A percentile compares a stretch with the other conserved stretches of the same genome.
phyloP scores from a whole-genome alignment of 2,888 invertebrate genomes.

The Pachydiplax longipennis region DNA sequence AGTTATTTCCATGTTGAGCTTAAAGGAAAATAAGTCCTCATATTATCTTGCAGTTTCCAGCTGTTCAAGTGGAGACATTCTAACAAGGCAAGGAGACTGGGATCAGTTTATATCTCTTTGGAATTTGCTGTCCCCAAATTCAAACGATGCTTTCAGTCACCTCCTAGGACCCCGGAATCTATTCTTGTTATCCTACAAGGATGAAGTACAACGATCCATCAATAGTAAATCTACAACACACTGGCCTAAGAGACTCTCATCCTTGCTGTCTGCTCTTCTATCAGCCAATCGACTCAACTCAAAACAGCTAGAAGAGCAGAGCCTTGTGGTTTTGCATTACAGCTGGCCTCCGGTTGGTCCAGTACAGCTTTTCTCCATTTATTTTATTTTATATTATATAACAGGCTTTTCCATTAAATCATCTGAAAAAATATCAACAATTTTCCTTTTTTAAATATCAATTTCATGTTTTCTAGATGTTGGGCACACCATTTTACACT shows the following conservation, averaged over 20 bases:
- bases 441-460: no score
- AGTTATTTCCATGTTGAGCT: no score
- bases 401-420: no score
- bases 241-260: background rate
- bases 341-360: slow-evolving; percentile 69
- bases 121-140: slow-evolving; percentile 54
- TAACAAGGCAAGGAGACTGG: slow-evolving; percentile 54
- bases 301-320: slow-evolving; percentile 70
- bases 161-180: slow-evolving; percentile 57
- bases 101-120: slow-evolving; percentile 55
- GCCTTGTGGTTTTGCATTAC: slow-evolving; percentile 71
- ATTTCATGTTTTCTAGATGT: no score
- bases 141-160: slow-evolving; percentile 54
- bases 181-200: slow-evolving; percentile 54
- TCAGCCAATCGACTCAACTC: slow-evolving; percentile 66
- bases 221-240: background rate
- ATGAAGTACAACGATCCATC: slow-evolving; percentile 48
- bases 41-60: slow-evolving; percentile 51
- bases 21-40: no score
- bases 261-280: slow-evolving; percentile 60
- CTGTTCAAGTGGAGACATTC: slow-evolving; percentile 53
- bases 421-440: no score
- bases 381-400: no score
- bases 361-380: background rate
- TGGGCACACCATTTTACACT: no score